Evolutionary conservation across 2,888 invertebrate species (phyloP), one percentile per base, ranked within the genome.

Genomic region (Xanthorhoe spadicearia): DNA sequence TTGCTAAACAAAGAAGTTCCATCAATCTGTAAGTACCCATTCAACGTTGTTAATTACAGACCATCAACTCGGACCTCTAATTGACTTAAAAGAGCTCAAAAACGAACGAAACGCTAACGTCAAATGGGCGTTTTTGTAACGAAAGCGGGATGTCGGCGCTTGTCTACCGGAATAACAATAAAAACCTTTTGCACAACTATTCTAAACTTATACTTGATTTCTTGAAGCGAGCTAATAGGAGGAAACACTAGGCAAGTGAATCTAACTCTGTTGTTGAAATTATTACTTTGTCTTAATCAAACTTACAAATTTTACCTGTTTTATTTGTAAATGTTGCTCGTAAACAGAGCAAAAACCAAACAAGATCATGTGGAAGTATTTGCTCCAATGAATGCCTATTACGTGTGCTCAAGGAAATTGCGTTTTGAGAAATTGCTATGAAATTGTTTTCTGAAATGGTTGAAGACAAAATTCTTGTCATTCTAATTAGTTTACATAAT

Each of bases 351-450:
- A 90, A 90, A 89, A 91, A 87, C 82, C 73, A 85, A 88, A 89
- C 89, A 83, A 85, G 87, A 88, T 88, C 89, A 90, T 86, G 87
- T 83, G 87, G 89, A 89, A 89, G 90, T 90, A 87, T 89, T 92
- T 90, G 90, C 89, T 88, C 84, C 88, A 87, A 89, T 88, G 81
- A 79, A 83, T 32, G 28, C 49, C 17, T 9, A 73, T 66, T 64
- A 46, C 66, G 54, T 64, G 56, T 55, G 51, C 38, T 70, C 32
- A 62, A 60, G 52, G 51, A 56, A 57, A 62, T 17, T 35, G 50
- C 43, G 15, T 43, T 43, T 43, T 9, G 13, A 43, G 38, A 13
- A 43, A 43, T 43, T 43, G 38, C 38, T 43, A 43, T 43, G 13
- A 43, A 43, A 13, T 43, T 43, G 13, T 13, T 43, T 13, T 38